These are phyloP conservation scores for Phrynocephalus vlangalii DNA, from an alignment of 2,797 vertebrate genomes.

Conservation along the genomic window DNA sequence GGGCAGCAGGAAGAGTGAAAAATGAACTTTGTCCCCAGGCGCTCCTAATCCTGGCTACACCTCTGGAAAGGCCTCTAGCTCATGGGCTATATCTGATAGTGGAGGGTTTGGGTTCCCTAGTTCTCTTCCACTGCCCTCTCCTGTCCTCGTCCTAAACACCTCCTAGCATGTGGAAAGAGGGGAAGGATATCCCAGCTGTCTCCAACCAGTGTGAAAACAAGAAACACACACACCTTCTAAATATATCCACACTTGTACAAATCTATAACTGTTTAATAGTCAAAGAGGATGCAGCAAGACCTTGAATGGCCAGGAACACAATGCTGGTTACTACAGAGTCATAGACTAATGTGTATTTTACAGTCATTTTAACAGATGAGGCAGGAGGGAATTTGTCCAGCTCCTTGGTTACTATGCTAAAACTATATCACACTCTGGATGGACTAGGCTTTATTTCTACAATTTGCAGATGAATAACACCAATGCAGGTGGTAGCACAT, in stretches of 20 bases:
- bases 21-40: too few species aligned
- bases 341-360: background rate
- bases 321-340: background rate
- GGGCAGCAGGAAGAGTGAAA: too few species aligned
- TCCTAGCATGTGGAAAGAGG: background rate
- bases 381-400: background rate
- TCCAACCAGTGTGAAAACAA: background rate
- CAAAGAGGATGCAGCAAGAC: background rate
- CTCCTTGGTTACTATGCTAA: conserved; percentile 7
- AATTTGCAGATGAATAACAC: conserved; percentile 14
- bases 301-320: background rate
- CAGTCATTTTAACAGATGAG: conserved; percentile 7
- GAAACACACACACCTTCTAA: background rate
- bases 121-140: background rate
- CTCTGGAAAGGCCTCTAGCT: background rate
- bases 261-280: background rate
- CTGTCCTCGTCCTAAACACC: background rate
- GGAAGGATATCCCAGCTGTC: background rate
- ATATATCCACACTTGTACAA: background rate
- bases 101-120: background rate
- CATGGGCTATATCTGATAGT: background rate
- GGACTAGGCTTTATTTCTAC: background rate
- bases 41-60: too few species aligned
- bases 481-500: conserved; percentile 1
- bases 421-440: background rate